Conservation (phyloP, 35 echinoderm and acorn worm species). For the Patiria miniata region DNA sequence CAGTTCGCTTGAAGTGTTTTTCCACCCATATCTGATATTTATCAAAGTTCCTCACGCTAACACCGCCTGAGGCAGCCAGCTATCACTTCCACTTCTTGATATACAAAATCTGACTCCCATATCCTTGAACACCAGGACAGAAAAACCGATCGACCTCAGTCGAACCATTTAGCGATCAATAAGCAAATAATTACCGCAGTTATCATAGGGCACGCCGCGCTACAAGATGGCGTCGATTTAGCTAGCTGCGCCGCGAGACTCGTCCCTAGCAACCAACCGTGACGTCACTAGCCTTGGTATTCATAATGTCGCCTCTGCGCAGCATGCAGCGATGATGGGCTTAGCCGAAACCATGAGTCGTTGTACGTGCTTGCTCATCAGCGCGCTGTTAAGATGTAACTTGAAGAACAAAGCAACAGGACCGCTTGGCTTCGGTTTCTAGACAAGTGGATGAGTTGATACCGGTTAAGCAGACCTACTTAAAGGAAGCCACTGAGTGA, state of each 20-base stretch:
- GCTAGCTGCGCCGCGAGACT: neutral
- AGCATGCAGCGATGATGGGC: neutral
- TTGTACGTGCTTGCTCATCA: neutral
- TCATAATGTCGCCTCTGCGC: neutral
- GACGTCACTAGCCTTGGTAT: neutral
- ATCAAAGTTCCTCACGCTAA: no score
- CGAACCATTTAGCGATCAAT: neutral
- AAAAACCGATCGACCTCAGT: no score
- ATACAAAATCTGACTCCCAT: no score
- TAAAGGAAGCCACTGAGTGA: slow-evolving; percentile 1
- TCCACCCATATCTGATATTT: no score
- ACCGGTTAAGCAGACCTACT: neutral
- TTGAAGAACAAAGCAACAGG: slow-evolving; percentile 22
- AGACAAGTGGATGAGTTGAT: neutral
- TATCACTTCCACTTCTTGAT: no score
- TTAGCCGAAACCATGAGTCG: neutral
- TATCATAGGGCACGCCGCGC: no score
- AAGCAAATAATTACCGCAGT: neutral
- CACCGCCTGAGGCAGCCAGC: no score
- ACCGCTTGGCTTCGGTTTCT: neutral
- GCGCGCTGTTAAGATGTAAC: neutral
- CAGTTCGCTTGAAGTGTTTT: no score
- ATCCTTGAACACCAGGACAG: no score
- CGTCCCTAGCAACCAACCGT: slow-evolving; percentile 19
- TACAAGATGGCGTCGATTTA: slow-evolving; percentile 12